These are phyloP conservation scores for Apodemus agrarius DNA, from an alignment of 2,797 vertebrate species.

Conservation along the genomic window DNA sequence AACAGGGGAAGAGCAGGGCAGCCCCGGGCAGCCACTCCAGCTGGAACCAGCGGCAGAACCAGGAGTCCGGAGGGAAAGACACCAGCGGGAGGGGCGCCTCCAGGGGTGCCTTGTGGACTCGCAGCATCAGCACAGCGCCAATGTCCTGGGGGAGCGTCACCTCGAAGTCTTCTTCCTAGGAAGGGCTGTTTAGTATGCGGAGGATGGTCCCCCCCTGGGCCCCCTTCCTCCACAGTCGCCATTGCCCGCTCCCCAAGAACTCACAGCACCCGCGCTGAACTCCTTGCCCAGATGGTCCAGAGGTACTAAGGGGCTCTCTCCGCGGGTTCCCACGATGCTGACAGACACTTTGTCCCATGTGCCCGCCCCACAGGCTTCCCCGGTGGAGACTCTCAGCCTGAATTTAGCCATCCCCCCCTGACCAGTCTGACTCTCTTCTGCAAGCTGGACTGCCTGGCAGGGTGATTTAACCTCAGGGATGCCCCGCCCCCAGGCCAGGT, in stretches of 20 bases:
- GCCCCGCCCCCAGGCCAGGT: neutral
- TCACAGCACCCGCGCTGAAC: constrained; percentile 64
- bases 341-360: constrained; percentile 70
- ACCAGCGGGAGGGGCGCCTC: neutral
- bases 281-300: constrained; percentile 61
- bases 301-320: constrained; percentile 54
- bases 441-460: rapidly evolving
- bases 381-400: constrained; percentile 57
- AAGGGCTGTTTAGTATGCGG: neutral
- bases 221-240: neutral
- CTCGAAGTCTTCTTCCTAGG: constrained; percentile 65
- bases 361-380: constrained; percentile 47
- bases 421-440: neutral
- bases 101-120: constrained; percentile 79
- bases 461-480: neutral
- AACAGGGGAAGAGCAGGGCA: constrained; percentile 83
- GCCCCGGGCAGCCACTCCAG: constrained; percentile 60
- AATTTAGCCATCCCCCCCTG: constrained; percentile 26
- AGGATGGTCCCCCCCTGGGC: neutral
- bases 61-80: constrained; percentile 80
- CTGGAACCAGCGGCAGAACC: constrained; percentile 86
- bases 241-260: neutral
- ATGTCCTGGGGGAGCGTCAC: constrained; percentile 68
- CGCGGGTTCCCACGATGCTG: constrained; percentile 58
- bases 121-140: constrained; percentile 84